phyloP scores from a whole-genome alignment of 2,113 vertebrate species.

The Sylvilagus bachmani region DNA sequence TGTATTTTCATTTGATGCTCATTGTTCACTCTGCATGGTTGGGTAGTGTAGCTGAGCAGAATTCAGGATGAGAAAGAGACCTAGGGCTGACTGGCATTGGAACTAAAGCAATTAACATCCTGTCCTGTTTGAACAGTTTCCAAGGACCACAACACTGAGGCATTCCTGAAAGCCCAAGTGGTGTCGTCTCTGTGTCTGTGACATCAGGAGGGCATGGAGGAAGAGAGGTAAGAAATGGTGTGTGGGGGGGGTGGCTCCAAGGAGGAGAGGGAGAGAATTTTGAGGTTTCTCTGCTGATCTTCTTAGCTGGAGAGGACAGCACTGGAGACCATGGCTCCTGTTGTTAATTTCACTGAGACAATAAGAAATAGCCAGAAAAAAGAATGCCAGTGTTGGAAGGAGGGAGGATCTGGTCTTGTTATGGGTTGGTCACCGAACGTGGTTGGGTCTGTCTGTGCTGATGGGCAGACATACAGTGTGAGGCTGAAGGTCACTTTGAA shows the following conservation, averaged over 20 bases:
- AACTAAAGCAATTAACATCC: background rate
- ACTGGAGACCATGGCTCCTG: background rate
- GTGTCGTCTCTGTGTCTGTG: background rate
- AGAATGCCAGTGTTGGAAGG: background rate
- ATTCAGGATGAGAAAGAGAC: background rate
- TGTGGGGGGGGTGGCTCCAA: background rate
- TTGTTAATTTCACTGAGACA: background rate
- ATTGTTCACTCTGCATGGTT: background rate
- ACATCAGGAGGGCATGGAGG: background rate
- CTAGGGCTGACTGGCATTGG: background rate
- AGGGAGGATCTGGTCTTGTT: background rate
- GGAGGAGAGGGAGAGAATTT: background rate
- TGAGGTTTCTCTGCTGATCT: background rate
- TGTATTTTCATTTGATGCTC: constrained; percentile 41
- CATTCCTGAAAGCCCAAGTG: background rate
- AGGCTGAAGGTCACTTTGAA: background rate
- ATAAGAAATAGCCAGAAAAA: background rate
- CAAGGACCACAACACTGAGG: background rate
- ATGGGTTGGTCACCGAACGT: background rate
- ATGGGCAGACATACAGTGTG: background rate
- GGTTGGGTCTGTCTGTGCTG: background rate
- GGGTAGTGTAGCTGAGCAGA: background rate
- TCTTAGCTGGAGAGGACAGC: background rate
- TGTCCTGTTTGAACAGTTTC: background rate
- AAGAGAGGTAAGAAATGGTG: background rate